Evolutionary conservation across 2,113 vertebrate species (phyloP).

Genomic region (Solea solea): DNA sequence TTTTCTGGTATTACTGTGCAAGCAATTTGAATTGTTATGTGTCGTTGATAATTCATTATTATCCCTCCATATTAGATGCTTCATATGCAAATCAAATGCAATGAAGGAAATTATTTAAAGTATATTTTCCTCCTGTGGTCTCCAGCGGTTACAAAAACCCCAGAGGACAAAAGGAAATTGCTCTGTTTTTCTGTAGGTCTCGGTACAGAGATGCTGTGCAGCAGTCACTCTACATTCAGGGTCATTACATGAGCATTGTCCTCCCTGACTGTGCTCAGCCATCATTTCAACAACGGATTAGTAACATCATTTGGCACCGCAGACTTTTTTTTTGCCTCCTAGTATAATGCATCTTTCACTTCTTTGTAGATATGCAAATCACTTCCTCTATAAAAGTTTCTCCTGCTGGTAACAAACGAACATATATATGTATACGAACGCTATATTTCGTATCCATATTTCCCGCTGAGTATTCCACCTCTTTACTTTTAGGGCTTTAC

Average conservation of each 20-base stretch:
- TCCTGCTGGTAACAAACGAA: neutral
- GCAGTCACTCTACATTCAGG: constrained; percentile 35
- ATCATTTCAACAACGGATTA: constrained; percentile 33
- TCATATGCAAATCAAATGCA: constrained; percentile 76
- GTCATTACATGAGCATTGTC: constrained; percentile 46
- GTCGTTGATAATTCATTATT: constrained; percentile 74
- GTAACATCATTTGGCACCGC: constrained; percentile 18
- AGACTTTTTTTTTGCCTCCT: neutral
- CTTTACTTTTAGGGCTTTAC: neutral
- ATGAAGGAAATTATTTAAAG: constrained; percentile 52
- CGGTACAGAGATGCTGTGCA: constrained; percentile 44
- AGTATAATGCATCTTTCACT: neutral
- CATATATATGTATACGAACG: neutral
- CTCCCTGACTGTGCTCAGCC: constrained; percentile 5
- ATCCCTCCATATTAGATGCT: constrained; percentile 52
- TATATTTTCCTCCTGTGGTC: constrained; percentile 47
- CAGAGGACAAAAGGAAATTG: constrained; percentile 50
- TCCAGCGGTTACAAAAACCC: constrained; percentile 25
- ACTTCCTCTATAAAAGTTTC: neutral
- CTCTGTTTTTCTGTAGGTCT: constrained; percentile 30
- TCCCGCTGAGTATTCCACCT: neutral
- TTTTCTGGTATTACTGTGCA: constrained; percentile 66
- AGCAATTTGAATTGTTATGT: constrained; percentile 68
- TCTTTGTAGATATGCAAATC: constrained; percentile 1
- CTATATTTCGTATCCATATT: neutral